These are phyloP conservation scores for Cyclura pinguis DNA, from an alignment of 2,797 vertebrate species.

Conservation along the genomic window DNA sequence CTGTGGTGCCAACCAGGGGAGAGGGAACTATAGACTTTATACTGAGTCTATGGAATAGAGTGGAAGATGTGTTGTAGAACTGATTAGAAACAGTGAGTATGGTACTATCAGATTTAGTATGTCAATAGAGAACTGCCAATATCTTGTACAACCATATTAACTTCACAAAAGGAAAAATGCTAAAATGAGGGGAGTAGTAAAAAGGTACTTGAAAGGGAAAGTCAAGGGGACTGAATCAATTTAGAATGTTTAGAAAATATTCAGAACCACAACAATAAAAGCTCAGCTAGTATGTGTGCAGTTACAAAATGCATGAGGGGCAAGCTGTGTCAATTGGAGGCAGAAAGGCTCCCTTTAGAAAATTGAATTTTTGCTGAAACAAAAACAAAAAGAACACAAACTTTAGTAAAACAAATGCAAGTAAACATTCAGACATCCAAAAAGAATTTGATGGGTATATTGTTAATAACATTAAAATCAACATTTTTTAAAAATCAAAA, in stretches of 20 bases:
- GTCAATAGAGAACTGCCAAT: neutral
- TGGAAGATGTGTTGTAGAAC: neutral
- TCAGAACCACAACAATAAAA: too few species aligned
- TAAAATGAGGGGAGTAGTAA: too few species aligned
- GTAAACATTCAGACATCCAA: neutral
- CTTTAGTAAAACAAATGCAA: neutral
- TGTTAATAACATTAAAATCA: too few species aligned
- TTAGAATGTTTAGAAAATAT: too few species aligned
- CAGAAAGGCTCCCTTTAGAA: neutral
- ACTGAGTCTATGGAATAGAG: neutral
- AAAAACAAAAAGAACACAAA: neutral
- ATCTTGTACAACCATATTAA: too few species aligned
- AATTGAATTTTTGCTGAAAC: neutral
- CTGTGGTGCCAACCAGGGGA: neutral
- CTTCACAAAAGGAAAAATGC: too few species aligned
- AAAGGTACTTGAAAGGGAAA: too few species aligned
- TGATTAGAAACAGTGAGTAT: neutral
- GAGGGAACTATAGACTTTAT: neutral
- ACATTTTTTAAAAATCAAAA: neutral
- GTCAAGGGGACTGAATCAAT: too few species aligned
- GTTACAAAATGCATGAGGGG: neutral
- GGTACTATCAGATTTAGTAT: too few species aligned
- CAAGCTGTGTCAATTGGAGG: neutral
- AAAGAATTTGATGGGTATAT: neutral
- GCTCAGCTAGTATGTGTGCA: too few species aligned